Percentiles rank a stretch among this genome's conserved stretches.
These are phyloP conservation scores for Drosophila leonis DNA, from an alignment of 2,888 invertebrate species.

Conservation along the genomic window DNA sequence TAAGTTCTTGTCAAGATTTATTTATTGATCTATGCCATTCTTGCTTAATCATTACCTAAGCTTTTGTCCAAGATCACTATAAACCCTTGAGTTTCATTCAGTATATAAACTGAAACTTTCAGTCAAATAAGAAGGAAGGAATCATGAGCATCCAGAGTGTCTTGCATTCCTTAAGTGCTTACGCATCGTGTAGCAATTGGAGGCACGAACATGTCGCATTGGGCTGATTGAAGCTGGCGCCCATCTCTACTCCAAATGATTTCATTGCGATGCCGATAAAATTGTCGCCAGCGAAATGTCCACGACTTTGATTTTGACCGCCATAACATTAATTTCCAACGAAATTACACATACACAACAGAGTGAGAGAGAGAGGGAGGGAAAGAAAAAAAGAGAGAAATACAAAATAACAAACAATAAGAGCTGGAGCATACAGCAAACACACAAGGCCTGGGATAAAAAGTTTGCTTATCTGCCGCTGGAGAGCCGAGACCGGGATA, in stretches of 20 bases:
- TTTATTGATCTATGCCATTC: background rate
- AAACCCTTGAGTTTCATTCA: background rate
- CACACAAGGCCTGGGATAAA: constrained; percentile 37
- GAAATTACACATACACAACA: constrained; percentile 69
- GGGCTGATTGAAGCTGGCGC: constrained; percentile 13
- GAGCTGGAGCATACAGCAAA: constrained; percentile 27
- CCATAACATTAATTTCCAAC: constrained; percentile 78
- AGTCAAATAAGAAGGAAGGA: background rate
- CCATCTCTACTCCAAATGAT: constrained; percentile 56
- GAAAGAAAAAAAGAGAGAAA: constrained; percentile 15
- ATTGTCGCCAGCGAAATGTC: constrained; percentile 82
- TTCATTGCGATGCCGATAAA: constrained; percentile 83
- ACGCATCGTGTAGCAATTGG: constrained; percentile 11
- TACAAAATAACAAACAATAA: constrained; percentile 23
- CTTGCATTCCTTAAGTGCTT: constrained; percentile 13
- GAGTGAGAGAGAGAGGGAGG: constrained; percentile 21
- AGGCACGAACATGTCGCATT: constrained; percentile 8
- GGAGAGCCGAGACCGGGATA: constrained; percentile 72
- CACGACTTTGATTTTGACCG: constrained; percentile 83
- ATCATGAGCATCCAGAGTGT: background rate
- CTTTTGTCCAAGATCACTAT: background rate
- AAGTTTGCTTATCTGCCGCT: constrained; percentile 22
- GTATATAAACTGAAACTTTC: constrained; percentile 4
- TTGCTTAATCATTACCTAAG: background rate
- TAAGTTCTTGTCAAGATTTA: too few relatives aligned